Evolutionary conservation across 2,888 invertebrate species (phyloP).

Genomic region (Temnothorax ravouxi): DNA sequence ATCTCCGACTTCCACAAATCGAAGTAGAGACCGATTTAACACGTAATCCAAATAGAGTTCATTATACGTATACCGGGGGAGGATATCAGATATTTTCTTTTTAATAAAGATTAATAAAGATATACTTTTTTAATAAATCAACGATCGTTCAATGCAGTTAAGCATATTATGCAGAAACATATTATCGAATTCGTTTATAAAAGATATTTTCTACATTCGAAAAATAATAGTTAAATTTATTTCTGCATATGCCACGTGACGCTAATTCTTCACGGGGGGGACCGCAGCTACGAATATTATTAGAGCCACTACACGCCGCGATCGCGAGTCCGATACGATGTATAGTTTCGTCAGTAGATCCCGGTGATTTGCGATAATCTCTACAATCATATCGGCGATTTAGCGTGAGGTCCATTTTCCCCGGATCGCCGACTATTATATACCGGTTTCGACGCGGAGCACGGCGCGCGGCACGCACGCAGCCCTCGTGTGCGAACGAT

Average conservation of each 20-base stretch:
- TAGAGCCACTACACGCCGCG: background rate
- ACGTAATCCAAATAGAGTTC: background rate
- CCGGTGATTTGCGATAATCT: background rate
- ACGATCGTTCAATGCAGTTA: background rate
- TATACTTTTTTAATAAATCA: background rate
- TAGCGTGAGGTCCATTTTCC: background rate
- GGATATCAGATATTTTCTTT: background rate
- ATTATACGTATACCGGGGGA: background rate
- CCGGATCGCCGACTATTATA: background rate
- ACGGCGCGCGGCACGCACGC: background rate
- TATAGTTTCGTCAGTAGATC: background rate
- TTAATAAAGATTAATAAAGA: no score
- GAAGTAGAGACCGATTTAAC: background rate
- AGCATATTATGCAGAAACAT: background rate
- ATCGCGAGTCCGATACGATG: background rate
- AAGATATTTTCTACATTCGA: background rate
- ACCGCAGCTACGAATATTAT: background rate
- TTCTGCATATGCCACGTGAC: background rate
- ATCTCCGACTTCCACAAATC: background rate
- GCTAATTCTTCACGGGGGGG: background rate
- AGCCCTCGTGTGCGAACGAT: conserved; percentile 13
- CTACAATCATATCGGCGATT: background rate
- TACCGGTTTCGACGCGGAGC: background rate
- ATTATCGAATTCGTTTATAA: background rate
- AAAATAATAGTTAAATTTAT: background rate